These are phyloP conservation scores for Murina feae DNA, from an alignment of 2,113 vertebrate genomes.

Conservation along the genomic window DNA sequence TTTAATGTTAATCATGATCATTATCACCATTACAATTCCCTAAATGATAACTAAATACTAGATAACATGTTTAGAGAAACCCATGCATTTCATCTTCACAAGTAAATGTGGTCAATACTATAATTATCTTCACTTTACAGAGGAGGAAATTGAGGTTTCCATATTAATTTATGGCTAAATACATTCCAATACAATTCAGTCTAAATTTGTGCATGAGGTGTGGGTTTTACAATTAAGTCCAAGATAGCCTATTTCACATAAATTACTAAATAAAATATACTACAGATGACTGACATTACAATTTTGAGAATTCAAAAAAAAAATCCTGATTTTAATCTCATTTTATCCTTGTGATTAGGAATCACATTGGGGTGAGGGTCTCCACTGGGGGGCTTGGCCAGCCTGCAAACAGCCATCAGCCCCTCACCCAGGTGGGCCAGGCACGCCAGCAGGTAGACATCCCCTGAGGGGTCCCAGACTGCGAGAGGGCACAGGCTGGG, in stretches of 20 bases:
- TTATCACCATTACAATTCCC: background rate
- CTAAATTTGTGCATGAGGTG: background rate
- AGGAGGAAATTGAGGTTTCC: background rate
- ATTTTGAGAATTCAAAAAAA: background rate
- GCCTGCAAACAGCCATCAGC: too few relatives aligned
- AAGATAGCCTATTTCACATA: background rate
- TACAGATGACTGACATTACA: background rate
- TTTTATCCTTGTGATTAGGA: background rate
- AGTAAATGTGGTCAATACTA: background rate
- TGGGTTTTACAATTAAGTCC: background rate
- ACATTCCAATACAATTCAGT: background rate
- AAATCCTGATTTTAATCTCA: background rate
- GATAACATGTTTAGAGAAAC: background rate
- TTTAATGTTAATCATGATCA: background rate
- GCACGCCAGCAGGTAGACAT: too few relatives aligned
- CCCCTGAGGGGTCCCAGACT: too few relatives aligned
- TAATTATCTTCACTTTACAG: background rate
- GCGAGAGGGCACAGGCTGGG: too few relatives aligned
- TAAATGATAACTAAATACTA: background rate
- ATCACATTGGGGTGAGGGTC: too few relatives aligned
- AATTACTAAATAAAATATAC: background rate
- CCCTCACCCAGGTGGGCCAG: too few relatives aligned
- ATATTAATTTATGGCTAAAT: background rate
- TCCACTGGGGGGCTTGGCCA: too few relatives aligned
- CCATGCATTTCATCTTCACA: background rate